These are phyloP conservation scores for Saguinus imperator DNA, from an alignment of 2,113 vertebrate genomes.

Conservation along the genomic window DNA sequence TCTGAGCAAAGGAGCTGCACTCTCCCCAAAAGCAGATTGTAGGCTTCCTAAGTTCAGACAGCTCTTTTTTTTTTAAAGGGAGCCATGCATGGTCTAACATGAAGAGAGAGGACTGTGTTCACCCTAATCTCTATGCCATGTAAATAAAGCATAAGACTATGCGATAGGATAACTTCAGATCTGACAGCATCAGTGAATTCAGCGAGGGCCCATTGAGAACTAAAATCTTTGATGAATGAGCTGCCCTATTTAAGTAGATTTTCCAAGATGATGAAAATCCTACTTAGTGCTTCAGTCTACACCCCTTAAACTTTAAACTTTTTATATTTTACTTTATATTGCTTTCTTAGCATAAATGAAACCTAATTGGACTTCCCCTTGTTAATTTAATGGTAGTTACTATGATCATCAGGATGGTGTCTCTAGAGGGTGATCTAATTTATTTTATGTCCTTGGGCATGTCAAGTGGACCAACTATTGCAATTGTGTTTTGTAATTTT, in stretches of 20 bases:
- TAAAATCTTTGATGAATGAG: not conserved
- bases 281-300: not conserved
- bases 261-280: not conserved
- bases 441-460: not conserved
- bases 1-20: not conserved
- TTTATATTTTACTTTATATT: not conserved
- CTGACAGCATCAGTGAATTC: accelerated
- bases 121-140: not conserved
- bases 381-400: not conserved
- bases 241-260: not conserved
- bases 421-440: not conserved
- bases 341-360: not conserved
- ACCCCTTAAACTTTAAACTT: not conserved
- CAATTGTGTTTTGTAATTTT: not conserved
- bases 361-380: not conserved
- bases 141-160: accelerated
- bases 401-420: not conserved
- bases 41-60: not conserved
- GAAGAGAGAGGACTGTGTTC: not conserved
- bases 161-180: not conserved
- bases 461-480: not conserved
- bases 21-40: not conserved
- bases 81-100: not conserved
- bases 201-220: not conserved
- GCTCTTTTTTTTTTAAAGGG: not conserved